Evolutionary conservation across 2,113 vertebrate species (phyloP).

Genomic region (Lethenteron camtschaticum): DNA sequence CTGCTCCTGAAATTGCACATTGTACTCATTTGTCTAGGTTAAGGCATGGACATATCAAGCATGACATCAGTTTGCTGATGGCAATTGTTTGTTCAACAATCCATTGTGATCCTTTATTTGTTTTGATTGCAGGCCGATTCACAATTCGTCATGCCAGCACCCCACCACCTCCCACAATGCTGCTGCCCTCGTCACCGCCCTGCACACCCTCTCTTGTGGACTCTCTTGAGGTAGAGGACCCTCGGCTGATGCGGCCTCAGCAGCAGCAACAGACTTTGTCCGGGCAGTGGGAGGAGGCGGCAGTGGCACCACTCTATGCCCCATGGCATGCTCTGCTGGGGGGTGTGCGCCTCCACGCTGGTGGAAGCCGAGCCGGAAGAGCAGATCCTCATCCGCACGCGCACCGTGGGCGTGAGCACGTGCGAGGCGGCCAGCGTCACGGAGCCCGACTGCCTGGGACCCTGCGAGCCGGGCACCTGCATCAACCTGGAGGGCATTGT

Average conservation of each 20-base stretch:
- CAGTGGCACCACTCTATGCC: too few relatives aligned
- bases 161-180: conserved; percentile 4
- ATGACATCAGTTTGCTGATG: too few relatives aligned
- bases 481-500: conserved; percentile 4
- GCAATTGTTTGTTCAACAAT: too few relatives aligned
- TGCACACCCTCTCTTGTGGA: not conserved
- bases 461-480: conserved; percentile 4
- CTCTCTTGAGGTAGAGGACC: not conserved
- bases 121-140: too few relatives aligned
- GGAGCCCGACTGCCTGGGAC: conserved; percentile 2
- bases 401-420: not conserved
- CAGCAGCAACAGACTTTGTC: not conserved
- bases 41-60: too few relatives aligned
- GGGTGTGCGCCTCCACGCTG: not conserved
- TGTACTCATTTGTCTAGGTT: too few relatives aligned
- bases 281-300: too few relatives aligned
- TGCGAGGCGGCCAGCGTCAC: conserved; percentile 1
- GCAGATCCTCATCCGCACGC: conserved; percentile 55
- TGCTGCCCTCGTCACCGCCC: not conserved
- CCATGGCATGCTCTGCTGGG: too few relatives aligned
- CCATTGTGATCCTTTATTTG: too few relatives aligned
- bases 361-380: conserved; percentile 41
- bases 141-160: not conserved
- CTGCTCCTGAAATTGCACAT: too few relatives aligned
- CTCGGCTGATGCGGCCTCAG: not conserved